Percentiles rank a stretch among this genome's conserved stretches.
Evolutionary conservation across 2,888 invertebrate species (phyloP).

Genomic region (Drosophila eohydei): DNA sequence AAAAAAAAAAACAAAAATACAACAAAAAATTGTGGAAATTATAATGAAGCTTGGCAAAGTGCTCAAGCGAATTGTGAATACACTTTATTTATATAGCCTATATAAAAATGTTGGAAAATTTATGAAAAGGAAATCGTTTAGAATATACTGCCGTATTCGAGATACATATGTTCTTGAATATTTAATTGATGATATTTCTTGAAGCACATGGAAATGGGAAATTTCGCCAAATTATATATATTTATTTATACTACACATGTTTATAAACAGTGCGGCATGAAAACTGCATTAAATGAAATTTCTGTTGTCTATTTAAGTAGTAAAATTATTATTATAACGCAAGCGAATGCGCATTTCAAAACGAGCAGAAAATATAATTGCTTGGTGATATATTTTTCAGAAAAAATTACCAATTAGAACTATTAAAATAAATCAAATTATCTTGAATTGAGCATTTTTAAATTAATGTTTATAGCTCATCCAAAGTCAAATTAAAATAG

Average conservation of each 20-base stretch:
- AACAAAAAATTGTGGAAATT: conserved; percentile 11
- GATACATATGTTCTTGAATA: conserved; percentile 6
- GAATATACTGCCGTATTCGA: conserved; percentile 1
- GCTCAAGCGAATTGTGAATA: conserved; percentile 17
- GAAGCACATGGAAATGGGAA: background rate
- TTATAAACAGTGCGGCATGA: conserved; percentile 3
- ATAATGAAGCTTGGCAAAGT: conserved; percentile 2
- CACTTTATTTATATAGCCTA: conserved; percentile 9
- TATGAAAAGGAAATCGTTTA: conserved; percentile 4
- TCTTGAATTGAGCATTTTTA: background rate
- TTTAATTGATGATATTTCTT: conserved; percentile 1
- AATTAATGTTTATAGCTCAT: background rate
- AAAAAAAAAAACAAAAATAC: conserved; percentile 12
- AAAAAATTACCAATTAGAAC: background rate
- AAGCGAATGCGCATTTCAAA: background rate
- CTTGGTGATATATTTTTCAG: background rate
- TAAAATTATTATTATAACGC: conserved; percentile 2
- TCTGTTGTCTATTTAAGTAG: background rate
- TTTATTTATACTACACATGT: background rate
- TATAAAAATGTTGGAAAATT: background rate
- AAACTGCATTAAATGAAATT: conserved; percentile 5
- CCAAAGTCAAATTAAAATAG: background rate
- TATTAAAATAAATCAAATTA: background rate
- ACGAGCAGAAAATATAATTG: background rate
- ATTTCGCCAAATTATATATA: background rate